phyloP scores from a whole-genome alignment of 2,113 vertebrate genomes.

The Taurulus bubalis region DNA sequence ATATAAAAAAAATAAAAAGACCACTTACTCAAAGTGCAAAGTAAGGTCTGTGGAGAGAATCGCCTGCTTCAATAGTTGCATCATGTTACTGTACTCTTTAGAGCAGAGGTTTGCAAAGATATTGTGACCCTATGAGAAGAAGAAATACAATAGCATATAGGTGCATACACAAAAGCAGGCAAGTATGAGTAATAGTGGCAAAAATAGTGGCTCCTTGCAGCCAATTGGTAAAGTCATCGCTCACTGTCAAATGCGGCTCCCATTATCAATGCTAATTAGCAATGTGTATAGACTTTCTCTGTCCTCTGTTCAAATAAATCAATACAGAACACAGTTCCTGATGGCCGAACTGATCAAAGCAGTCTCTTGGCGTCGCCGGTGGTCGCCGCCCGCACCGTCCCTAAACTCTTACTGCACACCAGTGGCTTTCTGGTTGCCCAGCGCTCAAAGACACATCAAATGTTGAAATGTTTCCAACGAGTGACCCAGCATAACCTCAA shows the following conservation, averaged over 20 bases:
- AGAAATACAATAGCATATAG: slow-evolving; percentile 33
- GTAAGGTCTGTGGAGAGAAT: slow-evolving; percentile 88
- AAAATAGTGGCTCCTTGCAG: slow-evolving; percentile 38
- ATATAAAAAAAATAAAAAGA: too few species aligned
- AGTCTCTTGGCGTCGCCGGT: slow-evolving; percentile 6
- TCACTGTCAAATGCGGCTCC: slow-evolving; percentile 67
- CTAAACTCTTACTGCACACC: not conserved
- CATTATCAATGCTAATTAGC: slow-evolving; percentile 73
- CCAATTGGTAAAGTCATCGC: slow-evolving; percentile 60
- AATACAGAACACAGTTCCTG: slow-evolving; percentile 47
- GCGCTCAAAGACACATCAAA: not conserved
- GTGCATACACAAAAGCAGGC: slow-evolving; percentile 4
- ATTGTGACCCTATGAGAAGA: slow-evolving; percentile 83
- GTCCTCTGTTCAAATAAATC: slow-evolving; percentile 66
- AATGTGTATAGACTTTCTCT: slow-evolving; percentile 59
- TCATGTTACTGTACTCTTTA: slow-evolving; percentile 87
- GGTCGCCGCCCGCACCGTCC: not conserved
- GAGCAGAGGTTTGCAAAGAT: slow-evolving; percentile 87
- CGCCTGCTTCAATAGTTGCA: slow-evolving; percentile 87
- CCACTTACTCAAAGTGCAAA: slow-evolving; percentile 86
- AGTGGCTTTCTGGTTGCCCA: not conserved
- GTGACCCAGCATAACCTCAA: not conserved
- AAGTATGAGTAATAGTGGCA: slow-evolving; percentile 28
- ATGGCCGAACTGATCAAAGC: slow-evolving; percentile 58
- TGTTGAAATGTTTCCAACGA: not conserved